These are phyloP conservation scores for Agapornis roseicollis DNA, from an alignment of 2,113 vertebrate species.

Conservation along the genomic window DNA sequence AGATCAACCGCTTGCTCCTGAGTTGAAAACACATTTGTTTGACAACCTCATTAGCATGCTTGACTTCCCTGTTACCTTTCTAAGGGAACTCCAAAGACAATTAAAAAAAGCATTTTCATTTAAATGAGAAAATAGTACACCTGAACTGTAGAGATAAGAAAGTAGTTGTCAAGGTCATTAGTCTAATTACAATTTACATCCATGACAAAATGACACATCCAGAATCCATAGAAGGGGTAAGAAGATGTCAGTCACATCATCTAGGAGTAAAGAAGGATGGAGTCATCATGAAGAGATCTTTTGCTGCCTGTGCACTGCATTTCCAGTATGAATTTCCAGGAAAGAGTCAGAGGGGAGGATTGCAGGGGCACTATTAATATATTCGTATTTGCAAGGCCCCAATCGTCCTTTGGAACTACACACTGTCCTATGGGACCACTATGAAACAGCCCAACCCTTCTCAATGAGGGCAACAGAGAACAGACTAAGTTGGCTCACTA, in stretches of 20 bases:
- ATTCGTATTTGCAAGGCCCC: not conserved
- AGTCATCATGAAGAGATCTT: not conserved
- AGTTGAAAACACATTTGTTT: not conserved
- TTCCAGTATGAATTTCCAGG: not conserved
- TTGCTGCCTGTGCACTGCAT: not conserved
- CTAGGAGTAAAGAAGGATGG: not conserved
- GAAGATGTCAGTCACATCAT: not conserved
- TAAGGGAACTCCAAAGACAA: not conserved
- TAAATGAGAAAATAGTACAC: not conserved
- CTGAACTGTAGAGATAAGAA: not conserved
- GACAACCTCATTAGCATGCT: not conserved
- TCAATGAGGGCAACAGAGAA: not conserved
- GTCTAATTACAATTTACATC: not conserved
- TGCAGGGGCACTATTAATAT: fast-evolving
- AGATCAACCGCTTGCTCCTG: not conserved
- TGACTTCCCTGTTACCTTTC: not conserved
- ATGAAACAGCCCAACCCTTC: not conserved
- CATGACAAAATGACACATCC: not conserved
- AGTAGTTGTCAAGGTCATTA: not conserved
- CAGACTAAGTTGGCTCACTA: not conserved
- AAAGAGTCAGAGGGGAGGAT: not conserved
- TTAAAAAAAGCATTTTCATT: not conserved
- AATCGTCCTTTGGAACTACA: not conserved
- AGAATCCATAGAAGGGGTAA: not conserved
- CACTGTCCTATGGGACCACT: not conserved